Evolutionary conservation across 2,113 vertebrate species (phyloP).

Genomic region (Urocolius indicus): DNA sequence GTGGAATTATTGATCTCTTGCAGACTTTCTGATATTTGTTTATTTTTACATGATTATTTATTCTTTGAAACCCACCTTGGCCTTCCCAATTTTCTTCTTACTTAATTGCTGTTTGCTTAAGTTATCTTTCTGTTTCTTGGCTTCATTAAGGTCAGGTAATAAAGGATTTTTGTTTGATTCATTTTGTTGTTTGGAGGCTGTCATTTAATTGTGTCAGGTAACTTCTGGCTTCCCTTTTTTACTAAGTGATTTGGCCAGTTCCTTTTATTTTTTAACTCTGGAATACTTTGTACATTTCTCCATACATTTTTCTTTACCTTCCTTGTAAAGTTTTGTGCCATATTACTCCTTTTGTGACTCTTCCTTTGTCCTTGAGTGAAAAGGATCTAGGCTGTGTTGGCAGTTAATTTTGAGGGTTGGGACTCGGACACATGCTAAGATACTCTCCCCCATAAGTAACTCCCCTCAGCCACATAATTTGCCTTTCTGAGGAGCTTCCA

Average conservation of each 20-base stretch:
- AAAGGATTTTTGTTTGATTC: conserved; percentile 11
- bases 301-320: not conserved
- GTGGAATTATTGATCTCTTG: conserved; percentile 2
- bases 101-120: conserved; percentile 18
- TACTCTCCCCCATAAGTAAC: not conserved
- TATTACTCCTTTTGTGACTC: not conserved
- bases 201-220: conserved; percentile 7
- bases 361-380: fast-evolving
- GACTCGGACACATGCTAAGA: not conserved
- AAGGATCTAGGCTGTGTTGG: not conserved
- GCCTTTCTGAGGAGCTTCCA: not conserved
- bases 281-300: not conserved
- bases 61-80: not conserved
- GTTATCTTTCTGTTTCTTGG: not conserved
- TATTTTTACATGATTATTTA: conserved; percentile 24
- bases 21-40: not conserved
- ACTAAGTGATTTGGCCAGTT: not conserved
- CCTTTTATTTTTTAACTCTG: not conserved
- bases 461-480: not conserved
- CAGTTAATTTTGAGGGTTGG: not conserved
- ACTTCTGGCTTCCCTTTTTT: not conserved
- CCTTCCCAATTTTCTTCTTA: not conserved
- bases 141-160: not conserved
- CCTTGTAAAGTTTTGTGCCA: not conserved
- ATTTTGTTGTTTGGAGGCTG: not conserved